These are phyloP conservation scores for Brachionus plicatilis DNA, from an alignment of 1,140 invertebrate genomes.

Conservation along the genomic window DNA sequence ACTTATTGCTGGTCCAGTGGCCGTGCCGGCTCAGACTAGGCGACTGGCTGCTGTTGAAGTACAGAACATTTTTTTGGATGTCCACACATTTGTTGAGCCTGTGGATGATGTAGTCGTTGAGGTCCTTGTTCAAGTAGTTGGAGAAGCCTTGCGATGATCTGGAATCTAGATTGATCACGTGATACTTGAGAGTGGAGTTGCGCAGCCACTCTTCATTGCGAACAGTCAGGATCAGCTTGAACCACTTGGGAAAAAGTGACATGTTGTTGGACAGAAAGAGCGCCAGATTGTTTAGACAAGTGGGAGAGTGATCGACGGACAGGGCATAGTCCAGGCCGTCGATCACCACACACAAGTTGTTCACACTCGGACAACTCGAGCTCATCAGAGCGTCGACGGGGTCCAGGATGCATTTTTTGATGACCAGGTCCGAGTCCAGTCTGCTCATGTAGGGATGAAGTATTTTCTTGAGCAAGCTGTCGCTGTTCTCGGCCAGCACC, in stretches of 20 bases:
- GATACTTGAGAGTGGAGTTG: not conserved
- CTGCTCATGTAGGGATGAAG: not conserved
- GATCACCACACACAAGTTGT: not conserved
- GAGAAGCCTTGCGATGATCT: conserved; percentile 59
- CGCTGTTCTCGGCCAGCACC: not conserved
- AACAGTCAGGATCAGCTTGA: conserved; percentile 6
- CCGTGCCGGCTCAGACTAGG: conserved; percentile 44
- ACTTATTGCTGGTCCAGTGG: conserved; percentile 53
- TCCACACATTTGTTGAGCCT: conserved; percentile 70
- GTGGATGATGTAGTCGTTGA: conserved; percentile 77
- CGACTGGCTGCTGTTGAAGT: conserved; percentile 53
- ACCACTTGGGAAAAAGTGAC: conserved; percentile 31
- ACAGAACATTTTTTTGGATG: conserved; percentile 75
- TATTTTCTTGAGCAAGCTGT: not conserved
- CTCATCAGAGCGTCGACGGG: conserved; percentile 1
- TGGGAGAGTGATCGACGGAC: not conserved
- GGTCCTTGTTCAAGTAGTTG: conserved; percentile 61
- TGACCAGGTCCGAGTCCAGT: not conserved
- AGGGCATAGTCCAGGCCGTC: not conserved
- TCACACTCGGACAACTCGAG: not conserved
- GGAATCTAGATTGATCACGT: conserved; percentile 60
- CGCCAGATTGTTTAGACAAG: not conserved
- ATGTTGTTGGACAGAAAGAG: not conserved
- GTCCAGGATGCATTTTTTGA: conserved; percentile 28
- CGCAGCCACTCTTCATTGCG: not conserved